Evolutionary conservation across 2,888 invertebrate species (phyloP).

Genomic region (Trichopria drosophilae): DNA sequence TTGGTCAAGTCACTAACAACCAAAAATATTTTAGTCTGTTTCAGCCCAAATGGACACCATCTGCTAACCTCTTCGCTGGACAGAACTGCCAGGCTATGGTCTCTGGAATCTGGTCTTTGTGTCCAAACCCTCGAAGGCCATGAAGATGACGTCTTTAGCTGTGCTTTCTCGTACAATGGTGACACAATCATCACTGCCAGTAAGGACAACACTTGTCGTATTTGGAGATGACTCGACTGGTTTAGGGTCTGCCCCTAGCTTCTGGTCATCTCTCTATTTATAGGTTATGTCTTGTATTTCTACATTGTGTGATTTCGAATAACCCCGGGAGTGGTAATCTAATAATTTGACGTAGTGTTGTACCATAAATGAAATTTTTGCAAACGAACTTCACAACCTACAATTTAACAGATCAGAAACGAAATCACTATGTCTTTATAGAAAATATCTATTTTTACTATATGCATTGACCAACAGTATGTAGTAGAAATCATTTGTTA

Average conservation of each 20-base stretch:
- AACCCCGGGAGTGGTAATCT: too few relatives aligned
- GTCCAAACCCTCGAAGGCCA: slow-evolving; percentile 76
- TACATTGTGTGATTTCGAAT: too few relatives aligned
- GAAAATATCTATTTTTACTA: too few relatives aligned
- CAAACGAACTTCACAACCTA: too few relatives aligned
- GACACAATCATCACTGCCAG: slow-evolving; percentile 79
- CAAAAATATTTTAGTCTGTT: slow-evolving; percentile 69
- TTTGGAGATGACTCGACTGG: slow-evolving; percentile 80
- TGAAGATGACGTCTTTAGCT: slow-evolving; percentile 80
- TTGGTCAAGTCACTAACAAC: too few relatives aligned
- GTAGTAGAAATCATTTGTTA: too few relatives aligned
- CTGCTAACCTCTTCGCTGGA: slow-evolving; percentile 78
- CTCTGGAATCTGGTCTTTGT: slow-evolving; percentile 67
- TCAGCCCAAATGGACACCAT: slow-evolving; percentile 76
- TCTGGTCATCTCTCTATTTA: slow-evolving; percentile 41
- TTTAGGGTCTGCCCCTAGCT: slow-evolving; percentile 58
- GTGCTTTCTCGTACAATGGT: slow-evolving; percentile 77
- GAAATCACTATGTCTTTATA: too few relatives aligned
- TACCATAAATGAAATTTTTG: too few relatives aligned
- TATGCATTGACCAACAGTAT: too few relatives aligned
- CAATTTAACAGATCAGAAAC: too few relatives aligned
- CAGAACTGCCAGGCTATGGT: slow-evolving; percentile 75
- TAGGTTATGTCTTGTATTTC: slow-evolving; percentile 44
- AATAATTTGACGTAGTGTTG: too few relatives aligned
- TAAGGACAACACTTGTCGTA: slow-evolving; percentile 79